Evolutionary conservation across 2,113 vertebrate genomes (phyloP).

Genomic region (Pseudonaja textilis): DNA sequence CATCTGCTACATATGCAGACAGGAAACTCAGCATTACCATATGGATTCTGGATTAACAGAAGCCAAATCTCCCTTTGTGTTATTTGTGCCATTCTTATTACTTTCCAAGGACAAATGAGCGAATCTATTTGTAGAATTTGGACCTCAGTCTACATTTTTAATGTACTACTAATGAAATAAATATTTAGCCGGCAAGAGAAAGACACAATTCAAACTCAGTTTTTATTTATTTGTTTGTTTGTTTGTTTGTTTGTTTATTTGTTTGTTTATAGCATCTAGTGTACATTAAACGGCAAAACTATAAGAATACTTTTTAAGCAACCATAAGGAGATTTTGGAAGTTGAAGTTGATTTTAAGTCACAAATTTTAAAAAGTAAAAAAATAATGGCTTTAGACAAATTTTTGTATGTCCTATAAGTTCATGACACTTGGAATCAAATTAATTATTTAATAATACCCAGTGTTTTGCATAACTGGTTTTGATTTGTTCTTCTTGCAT

Average conservation of each 20-base stretch:
- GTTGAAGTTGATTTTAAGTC: not conserved
- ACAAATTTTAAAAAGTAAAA: not conserved
- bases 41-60: conserved; percentile 54
- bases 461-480: not conserved
- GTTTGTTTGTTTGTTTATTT: not conserved
- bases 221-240: too few species aligned
- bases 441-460: not conserved
- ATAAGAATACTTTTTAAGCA: conserved; percentile 7
- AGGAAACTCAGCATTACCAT: conserved; percentile 59
- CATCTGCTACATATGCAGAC: conserved; percentile 66
- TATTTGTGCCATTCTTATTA: not conserved
- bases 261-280: not conserved
- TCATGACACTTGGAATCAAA: not conserved
- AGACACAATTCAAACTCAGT: not conserved
- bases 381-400: not conserved
- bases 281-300: not conserved
- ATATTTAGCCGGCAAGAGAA: not conserved
- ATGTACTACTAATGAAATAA: conserved; percentile 22
- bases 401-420: not conserved
- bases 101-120: conserved; percentile 19
- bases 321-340: not conserved
- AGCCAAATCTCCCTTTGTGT: conserved; percentile 43
- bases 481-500: not conserved
- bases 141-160: conserved; percentile 24
- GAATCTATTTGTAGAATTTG: conserved; percentile 24